A percentile compares a stretch with the other conserved stretches of the same genome.
Evolutionary conservation across 37 sponge, comb jelly and placozoan genomes (phyloP).

Genomic region (Cliona cf. orientalis): DNA sequence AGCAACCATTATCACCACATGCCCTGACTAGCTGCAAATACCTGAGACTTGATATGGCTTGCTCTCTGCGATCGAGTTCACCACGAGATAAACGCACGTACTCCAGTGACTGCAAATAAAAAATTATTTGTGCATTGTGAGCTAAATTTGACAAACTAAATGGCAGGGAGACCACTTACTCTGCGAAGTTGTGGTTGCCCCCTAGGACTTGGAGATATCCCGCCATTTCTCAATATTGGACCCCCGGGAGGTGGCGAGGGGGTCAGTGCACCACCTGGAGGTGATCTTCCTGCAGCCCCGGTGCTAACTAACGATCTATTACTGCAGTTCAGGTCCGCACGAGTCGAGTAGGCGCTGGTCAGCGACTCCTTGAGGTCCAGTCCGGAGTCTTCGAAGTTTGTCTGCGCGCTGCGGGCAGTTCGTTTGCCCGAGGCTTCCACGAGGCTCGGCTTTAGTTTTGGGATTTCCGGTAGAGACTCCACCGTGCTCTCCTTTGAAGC

Average conservation of each 20-base stretch:
- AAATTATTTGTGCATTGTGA: no score
- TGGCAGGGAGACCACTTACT: background rate
- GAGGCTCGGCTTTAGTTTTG: slow-evolving; percentile 12
- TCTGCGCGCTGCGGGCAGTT: background rate
- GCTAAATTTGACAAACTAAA: no score
- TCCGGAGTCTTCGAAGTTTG: slow-evolving; percentile 9
- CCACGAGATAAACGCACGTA: slow-evolving; percentile 35
- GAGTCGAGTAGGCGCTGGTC: no score
- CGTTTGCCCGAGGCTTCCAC: slow-evolving; percentile 27
- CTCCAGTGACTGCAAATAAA: slow-evolving; percentile 32
- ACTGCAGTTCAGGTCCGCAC: no score
- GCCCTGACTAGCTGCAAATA: background rate
- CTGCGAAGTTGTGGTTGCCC: background rate
- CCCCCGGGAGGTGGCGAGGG: slow-evolving; percentile 17
- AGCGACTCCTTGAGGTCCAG: slow-evolving; percentile 33
- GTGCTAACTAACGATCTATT: no score
- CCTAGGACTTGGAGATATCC: background rate
- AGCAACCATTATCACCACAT: no score
- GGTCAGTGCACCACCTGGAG: slow-evolving; percentile 4
- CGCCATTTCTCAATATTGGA: background rate
- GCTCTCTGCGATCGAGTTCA: slow-evolving; percentile 61
- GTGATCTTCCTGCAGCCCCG: no score
- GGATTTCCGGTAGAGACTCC: slow-evolving; percentile 36
- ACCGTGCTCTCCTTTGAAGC: background rate
- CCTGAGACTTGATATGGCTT: slow-evolving; percentile 29